These are phyloP conservation scores for Drosophila mauritiana DNA, from an alignment of 1,140 invertebrate species.

Conservation along the genomic window DNA sequence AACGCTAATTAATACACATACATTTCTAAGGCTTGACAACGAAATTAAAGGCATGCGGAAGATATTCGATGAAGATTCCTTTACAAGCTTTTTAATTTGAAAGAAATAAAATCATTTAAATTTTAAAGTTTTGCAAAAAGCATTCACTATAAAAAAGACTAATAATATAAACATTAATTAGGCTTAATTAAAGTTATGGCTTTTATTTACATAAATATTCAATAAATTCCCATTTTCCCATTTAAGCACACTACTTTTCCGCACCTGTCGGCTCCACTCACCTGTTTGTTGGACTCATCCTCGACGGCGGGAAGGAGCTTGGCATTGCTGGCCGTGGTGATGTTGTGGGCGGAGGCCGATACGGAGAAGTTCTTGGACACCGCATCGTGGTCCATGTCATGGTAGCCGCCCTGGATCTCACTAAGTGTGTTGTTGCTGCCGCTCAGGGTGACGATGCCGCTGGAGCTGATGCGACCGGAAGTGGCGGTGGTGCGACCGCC, in stretches of 20 bases:
- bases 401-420: constrained; percentile 73
- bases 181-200: no score
- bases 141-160: no score
- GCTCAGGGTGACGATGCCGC: constrained; percentile 77
- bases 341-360: constrained; percentile 65
- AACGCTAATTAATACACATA: constrained; percentile 30
- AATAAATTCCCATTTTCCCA: no score
- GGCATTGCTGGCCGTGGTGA: constrained; percentile 79
- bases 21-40: constrained; percentile 10
- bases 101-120: background rate
- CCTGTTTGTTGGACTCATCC: constrained; percentile 81
- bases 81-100: background rate
- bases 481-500: constrained; percentile 79
- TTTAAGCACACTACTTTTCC: constrained; percentile 1
- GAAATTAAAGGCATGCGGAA: constrained; percentile 7
- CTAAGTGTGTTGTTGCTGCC: constrained; percentile 79
- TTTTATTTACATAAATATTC: no score
- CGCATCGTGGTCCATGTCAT: constrained; percentile 60
- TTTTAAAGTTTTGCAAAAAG: background rate
- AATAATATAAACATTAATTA: no score
- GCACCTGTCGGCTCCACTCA: constrained; percentile 34
- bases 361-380: constrained; percentile 73
- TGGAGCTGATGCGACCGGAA: constrained; percentile 78
- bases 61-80: background rate
- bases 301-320: constrained; percentile 69